phyloP scores from a whole-genome alignment of 2,797 vertebrate species.

The Megalops cyprinoides region DNA sequence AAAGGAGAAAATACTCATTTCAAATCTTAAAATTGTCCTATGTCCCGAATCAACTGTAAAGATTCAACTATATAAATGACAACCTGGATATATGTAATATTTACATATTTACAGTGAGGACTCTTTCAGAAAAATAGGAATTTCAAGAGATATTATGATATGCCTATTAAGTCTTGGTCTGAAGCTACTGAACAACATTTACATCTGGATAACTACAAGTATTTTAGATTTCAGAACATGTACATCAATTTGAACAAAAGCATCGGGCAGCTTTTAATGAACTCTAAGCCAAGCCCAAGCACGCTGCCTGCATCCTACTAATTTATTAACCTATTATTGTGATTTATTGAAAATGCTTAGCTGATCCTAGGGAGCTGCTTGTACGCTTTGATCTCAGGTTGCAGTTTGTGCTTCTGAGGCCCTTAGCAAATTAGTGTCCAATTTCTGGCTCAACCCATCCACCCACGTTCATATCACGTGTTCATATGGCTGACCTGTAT shows the following conservation, averaged over 20 bases:
- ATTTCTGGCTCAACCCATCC: neutral
- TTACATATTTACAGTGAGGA: too few relatives aligned
- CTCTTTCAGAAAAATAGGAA: neutral
- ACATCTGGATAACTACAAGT: neutral
- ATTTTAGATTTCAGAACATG: neutral
- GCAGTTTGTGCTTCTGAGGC: neutral
- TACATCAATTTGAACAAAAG: neutral
- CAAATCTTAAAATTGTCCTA: too few relatives aligned
- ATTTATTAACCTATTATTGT: neutral
- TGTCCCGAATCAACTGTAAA: too few relatives aligned
- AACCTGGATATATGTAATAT: too few relatives aligned
- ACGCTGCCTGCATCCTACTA: neutral
- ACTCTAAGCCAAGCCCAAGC: neutral
- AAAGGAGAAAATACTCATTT: neutral
- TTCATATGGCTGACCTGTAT: neutral
- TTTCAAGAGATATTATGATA: neutral
- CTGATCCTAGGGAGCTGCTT: neutral
- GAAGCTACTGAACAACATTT: neutral
- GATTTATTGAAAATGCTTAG: neutral
- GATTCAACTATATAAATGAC: too few relatives aligned
- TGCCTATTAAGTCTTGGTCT: too few relatives aligned
- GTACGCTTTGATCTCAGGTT: neutral
- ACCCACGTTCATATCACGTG: neutral
- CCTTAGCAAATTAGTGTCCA: neutral
- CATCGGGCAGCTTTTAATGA: neutral